These are phyloP conservation scores for Myocastor coypus DNA, from an alignment of 2,113 vertebrate genomes.

Conservation along the genomic window DNA sequence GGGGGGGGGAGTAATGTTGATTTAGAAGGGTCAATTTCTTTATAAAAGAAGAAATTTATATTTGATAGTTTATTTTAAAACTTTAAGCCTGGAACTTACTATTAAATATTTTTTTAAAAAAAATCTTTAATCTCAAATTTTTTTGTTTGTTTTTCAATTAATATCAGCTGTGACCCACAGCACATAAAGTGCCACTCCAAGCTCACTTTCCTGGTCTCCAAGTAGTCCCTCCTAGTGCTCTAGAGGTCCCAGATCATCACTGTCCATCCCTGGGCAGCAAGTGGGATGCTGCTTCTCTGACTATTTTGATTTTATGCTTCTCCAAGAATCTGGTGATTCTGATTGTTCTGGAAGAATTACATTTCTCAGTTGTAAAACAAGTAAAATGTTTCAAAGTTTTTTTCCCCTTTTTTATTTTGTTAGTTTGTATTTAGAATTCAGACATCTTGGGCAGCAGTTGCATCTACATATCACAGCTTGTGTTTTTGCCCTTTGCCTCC, in stretches of 20 bases:
- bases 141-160: not conserved
- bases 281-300: not conserved
- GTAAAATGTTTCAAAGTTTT: not conserved
- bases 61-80: not conserved
- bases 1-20: too few species aligned
- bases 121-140: not conserved
- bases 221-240: not conserved
- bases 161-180: not conserved
- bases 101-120: too few species aligned
- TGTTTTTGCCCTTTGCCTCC: not conserved
- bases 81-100: not conserved
- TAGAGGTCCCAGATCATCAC: too few species aligned
- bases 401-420: not conserved
- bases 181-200: not conserved
- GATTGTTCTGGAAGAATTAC: not conserved
- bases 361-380: slow-evolving; percentile 11
- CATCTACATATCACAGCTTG: not conserved
- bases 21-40: slow-evolving; percentile 50
- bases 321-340: not conserved
- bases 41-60: slow-evolving; percentile 18
- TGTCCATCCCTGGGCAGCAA: not conserved
- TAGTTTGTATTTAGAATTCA: not conserved
- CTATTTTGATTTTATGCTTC: not conserved
- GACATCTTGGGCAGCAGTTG: not conserved
- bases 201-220: not conserved